Conservation (phyloP, 2,888 invertebrate genomes). For the Himalopsyche tibetana region DNA sequence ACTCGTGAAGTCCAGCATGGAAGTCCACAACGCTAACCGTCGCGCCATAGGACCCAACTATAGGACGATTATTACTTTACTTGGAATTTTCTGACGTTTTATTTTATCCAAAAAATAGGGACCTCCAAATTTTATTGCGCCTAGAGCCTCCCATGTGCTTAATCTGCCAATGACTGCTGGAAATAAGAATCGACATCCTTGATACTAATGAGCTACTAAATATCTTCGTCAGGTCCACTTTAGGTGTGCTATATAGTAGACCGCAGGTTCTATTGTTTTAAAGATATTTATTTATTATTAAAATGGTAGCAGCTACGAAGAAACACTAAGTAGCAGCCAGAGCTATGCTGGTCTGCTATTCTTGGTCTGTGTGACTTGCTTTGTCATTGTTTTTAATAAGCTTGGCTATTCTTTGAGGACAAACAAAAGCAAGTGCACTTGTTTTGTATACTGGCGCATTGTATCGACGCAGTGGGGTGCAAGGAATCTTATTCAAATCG, state of each 20-base stretch:
- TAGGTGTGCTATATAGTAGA: background rate
- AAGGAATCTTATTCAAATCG: too few species aligned
- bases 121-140: too few species aligned
- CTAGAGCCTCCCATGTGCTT: too few species aligned
- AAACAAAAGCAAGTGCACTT: conserved; percentile 16
- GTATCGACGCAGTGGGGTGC: background rate
- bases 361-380: background rate
- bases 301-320: background rate
- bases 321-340: background rate
- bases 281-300: conserved; percentile 6
- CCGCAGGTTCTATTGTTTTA: conserved; percentile 6
- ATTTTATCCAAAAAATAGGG: too few species aligned
- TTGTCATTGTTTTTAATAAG: conserved; percentile 31
- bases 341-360: background rate
- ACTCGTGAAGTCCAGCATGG: too few species aligned
- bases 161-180: too few species aligned
- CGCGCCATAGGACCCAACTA: too few species aligned
- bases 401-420: background rate
- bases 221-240: background rate
- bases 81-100: too few species aligned
- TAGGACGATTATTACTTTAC: too few species aligned
- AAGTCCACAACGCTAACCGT: too few species aligned
- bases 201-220: background rate
- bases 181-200: background rate
- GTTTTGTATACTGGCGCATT: background rate